Evolutionary conservation across 2,113 vertebrate species (phyloP), one percentile per base, ranked within the genome.

Genomic region (Cavia porcellus): DNA sequence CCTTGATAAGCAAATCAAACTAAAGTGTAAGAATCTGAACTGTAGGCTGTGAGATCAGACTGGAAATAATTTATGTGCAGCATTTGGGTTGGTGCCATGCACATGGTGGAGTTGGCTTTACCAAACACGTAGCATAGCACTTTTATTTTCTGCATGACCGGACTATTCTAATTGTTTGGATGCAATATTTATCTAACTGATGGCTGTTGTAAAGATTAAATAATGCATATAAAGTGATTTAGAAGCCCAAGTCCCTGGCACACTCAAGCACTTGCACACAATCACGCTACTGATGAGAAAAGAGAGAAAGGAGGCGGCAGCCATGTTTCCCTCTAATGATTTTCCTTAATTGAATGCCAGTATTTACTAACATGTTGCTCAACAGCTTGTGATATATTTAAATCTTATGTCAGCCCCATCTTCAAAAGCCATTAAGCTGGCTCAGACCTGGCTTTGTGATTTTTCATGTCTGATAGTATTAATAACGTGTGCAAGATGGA

Each of bases 391-490:
- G 42, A 70, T 87, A 55, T 88, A 22, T 92, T 94, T 64, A 59
- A 42, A 88, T 95, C 55, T 85, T 89, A 52, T 86, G 30, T 57
- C 50, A 93, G 52, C 83, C 10, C 64, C 86, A 42, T 7, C 28
- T 75, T 94, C 50, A 75, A 82, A 94, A 94, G 66, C 32, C 45
- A 64, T 57, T 68, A 86, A 91, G 22, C 62, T 52, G 28, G 7
- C 82, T 74, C 32, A 22, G 82, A 68, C n/a, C 55, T 96, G 75
- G 9, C 79, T 68, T 42, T 88, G 92, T 92, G 42, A 86, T 95
- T 74, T 95, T 94, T 94, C 93, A 68, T 82, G 85, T 96, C 70
- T 22, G 13, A 28, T 86, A 52, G 38, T 75, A 92, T 89, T 94
- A 92, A 90, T 92, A 95, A 80, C 5, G 5, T 96, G 74, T 93